Conservation (phyloP, 2,797 vertebrate species). For the Gallinago solitaria region DNA sequence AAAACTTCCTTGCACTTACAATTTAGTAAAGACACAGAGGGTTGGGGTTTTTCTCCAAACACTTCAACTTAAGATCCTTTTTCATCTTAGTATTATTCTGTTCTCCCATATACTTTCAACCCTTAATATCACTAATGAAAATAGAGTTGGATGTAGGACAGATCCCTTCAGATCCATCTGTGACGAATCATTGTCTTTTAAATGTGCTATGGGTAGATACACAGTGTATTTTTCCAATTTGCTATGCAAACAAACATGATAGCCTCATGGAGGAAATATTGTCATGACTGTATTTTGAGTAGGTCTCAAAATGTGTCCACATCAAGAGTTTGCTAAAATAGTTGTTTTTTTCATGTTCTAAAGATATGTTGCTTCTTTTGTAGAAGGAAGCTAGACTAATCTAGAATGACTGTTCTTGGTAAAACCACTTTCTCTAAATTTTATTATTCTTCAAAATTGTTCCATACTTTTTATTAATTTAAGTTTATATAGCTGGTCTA, state of each 20-base stretch:
- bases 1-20: not conserved
- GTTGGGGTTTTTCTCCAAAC: not conserved
- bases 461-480: not conserved
- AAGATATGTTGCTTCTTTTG: not conserved
- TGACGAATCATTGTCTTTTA: not conserved
- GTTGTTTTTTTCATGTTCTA: not conserved
- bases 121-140: not conserved
- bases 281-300: not conserved
- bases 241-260: not conserved
- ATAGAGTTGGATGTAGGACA: not conserved
- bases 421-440: not conserved
- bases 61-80: not conserved
- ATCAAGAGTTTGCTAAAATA: not conserved
- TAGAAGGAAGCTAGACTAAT: not conserved
- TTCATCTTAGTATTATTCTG: not conserved
- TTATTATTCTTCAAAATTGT: not conserved
- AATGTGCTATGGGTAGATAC: not conserved
- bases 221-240: not conserved
- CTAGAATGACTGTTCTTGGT: not conserved
- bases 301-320: not conserved
- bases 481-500: not conserved
- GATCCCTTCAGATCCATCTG: not conserved
- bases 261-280: not conserved
- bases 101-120: not conserved
- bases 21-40: not conserved